phyloP scores from a whole-genome alignment of 2,113 vertebrate species.

The Pterocles gutturalis region DNA sequence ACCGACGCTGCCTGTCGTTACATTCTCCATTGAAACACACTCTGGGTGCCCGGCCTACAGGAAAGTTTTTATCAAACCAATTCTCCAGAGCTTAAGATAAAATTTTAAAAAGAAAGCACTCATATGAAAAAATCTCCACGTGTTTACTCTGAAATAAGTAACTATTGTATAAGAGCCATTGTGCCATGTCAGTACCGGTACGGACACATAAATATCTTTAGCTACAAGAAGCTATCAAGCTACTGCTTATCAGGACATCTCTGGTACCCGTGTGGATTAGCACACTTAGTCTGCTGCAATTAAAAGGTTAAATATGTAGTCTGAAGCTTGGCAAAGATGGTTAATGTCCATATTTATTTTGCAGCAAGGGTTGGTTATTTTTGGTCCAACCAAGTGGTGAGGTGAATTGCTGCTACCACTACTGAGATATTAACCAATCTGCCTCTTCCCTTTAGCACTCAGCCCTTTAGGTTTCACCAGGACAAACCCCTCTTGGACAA shows the following conservation, averaged over 20 bases:
- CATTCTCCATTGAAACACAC: not conserved
- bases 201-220: not conserved
- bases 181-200: constrained; percentile 39
- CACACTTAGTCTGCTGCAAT: not conserved
- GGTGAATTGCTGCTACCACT: not conserved
- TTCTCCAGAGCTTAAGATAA: constrained; percentile 19
- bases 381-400: not conserved
- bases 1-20: not conserved
- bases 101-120: constrained; percentile 29
- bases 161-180: constrained; percentile 25
- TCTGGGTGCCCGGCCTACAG: not conserved
- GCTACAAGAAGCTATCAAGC: constrained; percentile 9
- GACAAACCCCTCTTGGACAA: not conserved
- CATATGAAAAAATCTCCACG: not conserved
- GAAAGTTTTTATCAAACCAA: constrained; percentile 34
- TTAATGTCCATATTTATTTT: not conserved
- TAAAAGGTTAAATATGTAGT: not conserved
- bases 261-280: not conserved
- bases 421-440: not conserved
- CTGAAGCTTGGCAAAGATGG: not conserved
- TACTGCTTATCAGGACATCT: constrained; percentile 32
- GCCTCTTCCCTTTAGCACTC: not conserved
- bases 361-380: not conserved
- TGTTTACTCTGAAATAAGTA: constrained; percentile 48
- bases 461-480: not conserved